Evolutionary conservation across 1,140 invertebrate species (phyloP).

Genomic region (Hyphantria cunea): DNA sequence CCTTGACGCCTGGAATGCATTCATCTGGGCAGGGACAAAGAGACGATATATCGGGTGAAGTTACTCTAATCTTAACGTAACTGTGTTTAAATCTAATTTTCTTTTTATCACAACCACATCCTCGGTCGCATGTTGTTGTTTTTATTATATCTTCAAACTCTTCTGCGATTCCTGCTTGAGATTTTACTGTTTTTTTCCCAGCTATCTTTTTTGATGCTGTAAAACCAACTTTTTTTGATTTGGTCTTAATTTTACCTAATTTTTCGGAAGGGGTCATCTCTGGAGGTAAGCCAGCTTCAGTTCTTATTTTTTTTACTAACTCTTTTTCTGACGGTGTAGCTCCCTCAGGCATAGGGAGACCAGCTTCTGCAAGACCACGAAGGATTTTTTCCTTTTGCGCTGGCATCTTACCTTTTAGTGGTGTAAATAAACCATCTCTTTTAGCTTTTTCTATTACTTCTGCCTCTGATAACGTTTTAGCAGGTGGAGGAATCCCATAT

Average conservation of each 20-base stretch:
- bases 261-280: slow-evolving; percentile 37
- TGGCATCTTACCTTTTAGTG: slow-evolving; percentile 32
- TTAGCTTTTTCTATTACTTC: slow-evolving; percentile 29
- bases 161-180: slow-evolving; percentile 45
- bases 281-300: slow-evolving; percentile 38
- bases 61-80: slow-evolving; percentile 66
- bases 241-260: slow-evolving; percentile 41
- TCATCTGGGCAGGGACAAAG: slow-evolving; percentile 59
- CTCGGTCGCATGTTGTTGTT: slow-evolving; percentile 59
- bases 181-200: slow-evolving; percentile 24
- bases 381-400: slow-evolving; percentile 41
- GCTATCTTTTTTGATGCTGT: slow-evolving; percentile 21
- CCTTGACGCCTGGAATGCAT: slow-evolving; percentile 57
- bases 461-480: slow-evolving; percentile 37
- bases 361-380: slow-evolving; percentile 20
- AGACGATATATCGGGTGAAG: slow-evolving; percentile 63
- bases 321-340: slow-evolving; percentile 41
- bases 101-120: slow-evolving; percentile 65
- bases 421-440: background rate
- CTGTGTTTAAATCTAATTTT: slow-evolving; percentile 71
- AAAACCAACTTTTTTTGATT: slow-evolving; percentile 42
- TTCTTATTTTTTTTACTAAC: slow-evolving; percentile 30
- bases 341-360: slow-evolving; percentile 34
- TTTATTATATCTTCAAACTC: slow-evolving; percentile 55
- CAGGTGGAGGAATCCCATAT: slow-evolving; percentile 28